Evolutionary conservation across 2,797 vertebrate species (phyloP).

Genomic region (Halcyon leucocephala): DNA sequence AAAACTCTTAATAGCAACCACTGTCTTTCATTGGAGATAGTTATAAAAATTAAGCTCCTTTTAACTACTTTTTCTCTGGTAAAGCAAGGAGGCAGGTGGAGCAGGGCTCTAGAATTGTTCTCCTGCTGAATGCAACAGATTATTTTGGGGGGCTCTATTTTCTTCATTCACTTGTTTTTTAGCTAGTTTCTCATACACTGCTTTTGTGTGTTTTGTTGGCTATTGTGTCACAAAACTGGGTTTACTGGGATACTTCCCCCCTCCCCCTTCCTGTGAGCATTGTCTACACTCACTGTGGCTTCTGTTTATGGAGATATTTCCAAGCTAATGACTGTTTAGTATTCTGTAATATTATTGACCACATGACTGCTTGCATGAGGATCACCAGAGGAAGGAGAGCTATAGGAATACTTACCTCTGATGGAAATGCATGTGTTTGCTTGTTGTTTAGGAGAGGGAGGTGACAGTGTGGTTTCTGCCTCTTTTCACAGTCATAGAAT

Average conservation of each 20-base stretch:
- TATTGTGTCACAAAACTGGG: not conserved
- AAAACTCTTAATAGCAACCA: not conserved
- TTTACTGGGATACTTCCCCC: not conserved
- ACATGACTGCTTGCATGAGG: not conserved
- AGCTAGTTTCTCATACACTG: not conserved
- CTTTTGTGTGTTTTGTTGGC: not conserved
- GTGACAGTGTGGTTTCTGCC: not conserved
- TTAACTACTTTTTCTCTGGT: not conserved
- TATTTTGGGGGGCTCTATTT: not conserved
- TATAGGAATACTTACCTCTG: not conserved
- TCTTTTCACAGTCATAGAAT: too few species aligned
- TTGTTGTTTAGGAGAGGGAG: not conserved
- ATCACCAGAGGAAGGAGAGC: not conserved
- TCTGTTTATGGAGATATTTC: not conserved
- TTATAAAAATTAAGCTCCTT: not conserved
- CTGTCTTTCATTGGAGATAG: not conserved
- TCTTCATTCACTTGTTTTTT: not conserved
- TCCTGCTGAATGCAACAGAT: not conserved
- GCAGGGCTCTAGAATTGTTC: not conserved
- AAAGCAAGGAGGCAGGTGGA: not conserved
- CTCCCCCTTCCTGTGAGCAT: not conserved
- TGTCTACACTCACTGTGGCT: not conserved
- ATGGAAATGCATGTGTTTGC: not conserved
- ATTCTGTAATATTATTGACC: not conserved
- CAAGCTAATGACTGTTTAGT: not conserved